Percentiles rank a stretch among this genome's conserved stretches.
Conservation (phyloP, 2,888 invertebrate species). For the Eurois occulta region DNA sequence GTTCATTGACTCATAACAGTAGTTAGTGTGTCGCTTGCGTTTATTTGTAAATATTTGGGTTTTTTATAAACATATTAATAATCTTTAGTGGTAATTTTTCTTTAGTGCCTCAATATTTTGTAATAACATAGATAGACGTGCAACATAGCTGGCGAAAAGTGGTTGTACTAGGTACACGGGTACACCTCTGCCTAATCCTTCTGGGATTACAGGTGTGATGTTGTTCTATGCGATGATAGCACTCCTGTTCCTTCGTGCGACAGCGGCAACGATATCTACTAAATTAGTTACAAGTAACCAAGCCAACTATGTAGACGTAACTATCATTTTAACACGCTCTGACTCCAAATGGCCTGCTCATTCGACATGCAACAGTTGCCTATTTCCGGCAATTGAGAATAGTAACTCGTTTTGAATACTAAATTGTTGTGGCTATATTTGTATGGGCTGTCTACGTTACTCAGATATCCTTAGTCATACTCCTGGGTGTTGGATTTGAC, state of each 20-base stretch:
- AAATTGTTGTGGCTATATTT: background rate
- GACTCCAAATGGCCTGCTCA: background rate
- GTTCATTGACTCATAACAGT: conserved; percentile 12
- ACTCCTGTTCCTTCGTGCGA: too few relatives aligned
- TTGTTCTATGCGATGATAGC: too few relatives aligned
- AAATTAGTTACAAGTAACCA: background rate
- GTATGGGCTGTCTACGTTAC: conserved; percentile 7
- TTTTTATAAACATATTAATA: too few relatives aligned
- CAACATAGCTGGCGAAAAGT: too few relatives aligned
- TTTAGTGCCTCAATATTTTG: too few relatives aligned
- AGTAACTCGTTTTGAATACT: conserved; percentile 24
- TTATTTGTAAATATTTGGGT: too few relatives aligned
- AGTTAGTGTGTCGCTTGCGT: background rate
- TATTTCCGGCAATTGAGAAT: conserved; percentile 32
- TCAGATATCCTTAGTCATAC: background rate
- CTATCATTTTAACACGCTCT: background rate
- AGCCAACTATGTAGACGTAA: background rate
- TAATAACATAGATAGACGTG: too few relatives aligned
- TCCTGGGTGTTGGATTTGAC: background rate
- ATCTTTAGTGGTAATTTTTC: too few relatives aligned
- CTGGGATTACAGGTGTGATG: too few relatives aligned
- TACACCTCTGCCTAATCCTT: too few relatives aligned
- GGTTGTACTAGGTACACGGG: too few relatives aligned
- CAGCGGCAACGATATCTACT: background rate
- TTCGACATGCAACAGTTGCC: background rate